phyloP scores from a whole-genome alignment of 2,797 vertebrate genomes.

The Bradypus variegatus region DNA sequence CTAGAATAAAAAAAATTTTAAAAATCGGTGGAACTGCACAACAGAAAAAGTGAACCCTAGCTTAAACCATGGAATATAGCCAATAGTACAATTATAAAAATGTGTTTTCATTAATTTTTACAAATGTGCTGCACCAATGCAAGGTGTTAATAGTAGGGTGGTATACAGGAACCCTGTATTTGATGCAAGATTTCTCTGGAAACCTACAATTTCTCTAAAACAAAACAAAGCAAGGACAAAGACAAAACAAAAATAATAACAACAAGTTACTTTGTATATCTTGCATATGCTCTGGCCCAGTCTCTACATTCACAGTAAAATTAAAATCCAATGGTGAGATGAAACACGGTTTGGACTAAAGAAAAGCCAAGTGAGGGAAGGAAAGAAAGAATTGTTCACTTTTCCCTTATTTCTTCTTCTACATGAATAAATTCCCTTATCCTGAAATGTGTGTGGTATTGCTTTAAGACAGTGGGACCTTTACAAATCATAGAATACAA shows the following conservation, averaged over 20 bases:
- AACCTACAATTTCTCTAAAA: too few species aligned
- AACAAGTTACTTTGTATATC: background rate
- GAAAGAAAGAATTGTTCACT: background rate
- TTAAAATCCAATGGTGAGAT: background rate
- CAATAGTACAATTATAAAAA: too few species aligned
- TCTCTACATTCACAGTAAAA: background rate
- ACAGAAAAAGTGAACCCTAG: too few species aligned
- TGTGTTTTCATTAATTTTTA: too few species aligned
- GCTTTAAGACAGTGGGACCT: background rate
- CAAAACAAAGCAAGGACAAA: too few species aligned
- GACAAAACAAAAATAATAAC: background rate
- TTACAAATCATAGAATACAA: background rate
- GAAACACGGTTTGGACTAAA: background rate
- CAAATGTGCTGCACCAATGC: too few species aligned
- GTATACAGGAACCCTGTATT: too few species aligned
- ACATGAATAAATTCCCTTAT: background rate
- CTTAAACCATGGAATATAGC: too few species aligned
- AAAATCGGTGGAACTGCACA: too few species aligned
- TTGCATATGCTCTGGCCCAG: background rate
- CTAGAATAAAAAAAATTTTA: too few species aligned
- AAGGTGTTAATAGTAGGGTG: too few species aligned
- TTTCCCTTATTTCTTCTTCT: background rate
- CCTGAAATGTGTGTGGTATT: background rate
- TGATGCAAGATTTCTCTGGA: too few species aligned
- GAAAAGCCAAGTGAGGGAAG: background rate